phyloP scores from a whole-genome alignment of 1,140 invertebrate genomes.

The Vanessa atalanta region DNA sequence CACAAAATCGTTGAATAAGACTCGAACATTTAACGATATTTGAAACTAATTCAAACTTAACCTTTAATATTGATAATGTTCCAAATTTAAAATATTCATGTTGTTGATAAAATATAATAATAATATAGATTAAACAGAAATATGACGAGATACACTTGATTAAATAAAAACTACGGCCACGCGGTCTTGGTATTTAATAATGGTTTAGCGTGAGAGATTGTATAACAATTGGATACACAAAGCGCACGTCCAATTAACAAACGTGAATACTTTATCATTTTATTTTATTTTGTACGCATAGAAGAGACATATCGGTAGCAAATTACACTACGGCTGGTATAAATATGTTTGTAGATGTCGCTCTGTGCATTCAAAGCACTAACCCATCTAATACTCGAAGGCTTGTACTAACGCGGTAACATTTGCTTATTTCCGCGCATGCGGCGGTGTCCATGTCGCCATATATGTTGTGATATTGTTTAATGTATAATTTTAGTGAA shows the following conservation, averaged over 20 bases:
- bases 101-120: too few species aligned
- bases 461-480: slow-evolving; percentile 26
- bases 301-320: not conserved
- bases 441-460: slow-evolving; percentile 23
- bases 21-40: not conserved
- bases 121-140: too few species aligned
- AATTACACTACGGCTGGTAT: not conserved
- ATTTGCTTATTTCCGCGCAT: slow-evolving; percentile 8
- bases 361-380: slow-evolving; percentile 15
- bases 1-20: not conserved
- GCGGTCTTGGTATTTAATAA: not conserved
- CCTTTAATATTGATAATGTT: too few species aligned
- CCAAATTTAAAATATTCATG: too few species aligned
- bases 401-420: slow-evolving; percentile 5
- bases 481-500: slow-evolving; percentile 31
- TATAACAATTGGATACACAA: slow-evolving; percentile 18
- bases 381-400: not conserved
- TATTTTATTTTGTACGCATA: not conserved
- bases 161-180: not conserved
- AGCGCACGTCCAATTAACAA: not conserved
- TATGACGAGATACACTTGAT: too few species aligned
- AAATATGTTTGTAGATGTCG: not conserved
- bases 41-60: too few species aligned
- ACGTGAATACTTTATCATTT: not conserved
- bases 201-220: slow-evolving; percentile 20